phyloP scores from a whole-genome alignment of 1,140 invertebrate genomes.

The Euwallacea fornicatus region DNA sequence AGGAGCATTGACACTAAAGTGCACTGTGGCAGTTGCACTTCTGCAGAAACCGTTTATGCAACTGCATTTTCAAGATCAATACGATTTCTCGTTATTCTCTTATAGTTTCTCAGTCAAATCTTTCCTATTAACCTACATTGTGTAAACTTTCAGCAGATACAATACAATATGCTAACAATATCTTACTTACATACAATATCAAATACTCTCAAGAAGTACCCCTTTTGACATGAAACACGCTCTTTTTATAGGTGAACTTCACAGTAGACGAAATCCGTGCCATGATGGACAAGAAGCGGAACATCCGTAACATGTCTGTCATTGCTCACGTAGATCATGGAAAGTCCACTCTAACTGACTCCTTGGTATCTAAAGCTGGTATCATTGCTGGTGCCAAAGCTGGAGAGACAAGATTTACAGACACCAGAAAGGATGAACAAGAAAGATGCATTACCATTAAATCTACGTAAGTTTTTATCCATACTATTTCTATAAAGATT shows the following conservation, averaged over 20 bases:
- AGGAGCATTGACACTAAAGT: slow-evolving; percentile 27
- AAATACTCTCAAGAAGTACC: neutral
- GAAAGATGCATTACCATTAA: slow-evolving; percentile 99
- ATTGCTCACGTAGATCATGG: slow-evolving; percentile 99
- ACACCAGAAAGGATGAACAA: slow-evolving; percentile 99
- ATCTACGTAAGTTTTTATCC: slow-evolving; percentile 83
- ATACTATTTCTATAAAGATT: neutral
- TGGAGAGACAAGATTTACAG: slow-evolving; percentile 98
- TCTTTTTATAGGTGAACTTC: slow-evolving; percentile 92
- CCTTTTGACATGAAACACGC: neutral
- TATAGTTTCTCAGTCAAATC: neutral
- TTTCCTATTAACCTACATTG: neutral
- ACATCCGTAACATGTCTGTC: slow-evolving; percentile 99
- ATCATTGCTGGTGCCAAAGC: slow-evolving; percentile 98
- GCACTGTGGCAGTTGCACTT: neutral
- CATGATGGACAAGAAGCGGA: slow-evolving; percentile 99
- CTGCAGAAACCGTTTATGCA: neutral
- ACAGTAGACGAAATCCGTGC: slow-evolving; percentile 99
- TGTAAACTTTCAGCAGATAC: neutral
- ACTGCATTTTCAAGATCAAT: slow-evolving; percentile 2
- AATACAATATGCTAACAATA: neutral
- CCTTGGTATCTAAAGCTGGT: slow-evolving; percentile 98
- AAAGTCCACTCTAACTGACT: slow-evolving; percentile 99
- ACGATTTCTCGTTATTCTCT: slow-evolving; percentile 5
- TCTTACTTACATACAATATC: neutral